A percentile compares a stretch with the other conserved stretches of the same genome.
Conservation (phyloP, 2,888 invertebrate species). For the Atrina japonica region DNA sequence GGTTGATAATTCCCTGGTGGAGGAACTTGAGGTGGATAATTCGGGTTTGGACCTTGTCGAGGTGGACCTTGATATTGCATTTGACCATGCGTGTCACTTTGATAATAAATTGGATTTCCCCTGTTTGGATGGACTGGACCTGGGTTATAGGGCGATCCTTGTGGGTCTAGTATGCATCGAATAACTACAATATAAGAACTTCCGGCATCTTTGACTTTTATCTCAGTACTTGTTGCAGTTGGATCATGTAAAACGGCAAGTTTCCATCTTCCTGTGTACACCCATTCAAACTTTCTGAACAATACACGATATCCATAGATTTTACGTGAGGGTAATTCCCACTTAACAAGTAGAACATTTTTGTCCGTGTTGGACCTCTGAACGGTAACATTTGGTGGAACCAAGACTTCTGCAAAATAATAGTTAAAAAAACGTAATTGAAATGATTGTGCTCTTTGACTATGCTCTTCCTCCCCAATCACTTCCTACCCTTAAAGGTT, state of each 20-base stretch:
- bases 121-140: too few relatives aligned
- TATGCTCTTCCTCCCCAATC: too few relatives aligned
- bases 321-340: constrained; percentile 27
- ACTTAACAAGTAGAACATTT: constrained; percentile 33
- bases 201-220: constrained; percentile 29
- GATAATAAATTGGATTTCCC: too few relatives aligned
- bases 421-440: neutral
- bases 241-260: constrained; percentile 33
- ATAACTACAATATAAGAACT: constrained; percentile 42
- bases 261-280: constrained; percentile 43
- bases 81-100: too few relatives aligned
- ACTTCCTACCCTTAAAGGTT: too few relatives aligned
- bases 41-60: too few relatives aligned
- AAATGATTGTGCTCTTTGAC: constrained; percentile 4
- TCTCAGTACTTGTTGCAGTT: constrained; percentile 11
- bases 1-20: too few relatives aligned
- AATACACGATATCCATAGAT: constrained; percentile 40
- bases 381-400: constrained; percentile 40
- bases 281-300: constrained; percentile 39
- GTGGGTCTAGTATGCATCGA: too few relatives aligned
- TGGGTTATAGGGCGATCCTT: too few relatives aligned
- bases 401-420: constrained; percentile 28
- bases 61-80: too few relatives aligned
- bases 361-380: constrained; percentile 18
- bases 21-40: too few relatives aligned